Percentiles rank a stretch among this genome's conserved stretches.
Evolutionary conservation across 2,113 vertebrate species (phyloP).

Genomic region (Brienomyrus brachyistius): DNA sequence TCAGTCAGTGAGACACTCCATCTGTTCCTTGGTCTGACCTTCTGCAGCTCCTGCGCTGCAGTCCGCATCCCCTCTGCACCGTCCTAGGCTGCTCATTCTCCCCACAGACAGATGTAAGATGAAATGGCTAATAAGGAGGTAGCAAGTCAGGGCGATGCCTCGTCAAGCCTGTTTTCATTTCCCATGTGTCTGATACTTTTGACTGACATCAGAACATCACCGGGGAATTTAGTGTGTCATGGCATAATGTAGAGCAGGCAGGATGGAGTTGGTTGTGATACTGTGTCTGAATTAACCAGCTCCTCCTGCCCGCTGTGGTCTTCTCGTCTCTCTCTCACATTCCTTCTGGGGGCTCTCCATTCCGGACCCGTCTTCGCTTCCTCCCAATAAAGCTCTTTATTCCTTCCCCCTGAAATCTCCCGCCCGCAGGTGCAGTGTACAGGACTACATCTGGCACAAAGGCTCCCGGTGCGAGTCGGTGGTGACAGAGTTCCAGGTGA

Average conservation of each 20-base stretch:
- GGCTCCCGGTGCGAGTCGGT: slow-evolving; percentile 87
- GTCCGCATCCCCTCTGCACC: background rate
- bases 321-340: slow-evolving; percentile 13
- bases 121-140: background rate
- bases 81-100: background rate
- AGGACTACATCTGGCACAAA: slow-evolving; percentile 98
- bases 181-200: background rate
- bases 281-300: background rate
- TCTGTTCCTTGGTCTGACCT: background rate
- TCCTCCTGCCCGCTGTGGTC: slow-evolving; percentile 9
- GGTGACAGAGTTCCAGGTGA: slow-evolving; percentile 96
- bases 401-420: slow-evolving; percentile 27
- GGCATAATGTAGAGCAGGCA: background rate
- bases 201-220: background rate
- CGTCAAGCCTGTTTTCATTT: background rate
- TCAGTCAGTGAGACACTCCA: background rate
- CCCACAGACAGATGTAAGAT: background rate
- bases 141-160: background rate
- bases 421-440: slow-evolving; percentile 79
- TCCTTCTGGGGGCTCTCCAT: background rate
- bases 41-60: background rate
- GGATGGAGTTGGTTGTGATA: background rate
- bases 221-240: background rate
- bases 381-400: slow-evolving; percentile 32
- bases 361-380: background rate